phyloP scores from a whole-genome alignment of 2,797 vertebrate species.

The Brachymystax lenok region DNA sequence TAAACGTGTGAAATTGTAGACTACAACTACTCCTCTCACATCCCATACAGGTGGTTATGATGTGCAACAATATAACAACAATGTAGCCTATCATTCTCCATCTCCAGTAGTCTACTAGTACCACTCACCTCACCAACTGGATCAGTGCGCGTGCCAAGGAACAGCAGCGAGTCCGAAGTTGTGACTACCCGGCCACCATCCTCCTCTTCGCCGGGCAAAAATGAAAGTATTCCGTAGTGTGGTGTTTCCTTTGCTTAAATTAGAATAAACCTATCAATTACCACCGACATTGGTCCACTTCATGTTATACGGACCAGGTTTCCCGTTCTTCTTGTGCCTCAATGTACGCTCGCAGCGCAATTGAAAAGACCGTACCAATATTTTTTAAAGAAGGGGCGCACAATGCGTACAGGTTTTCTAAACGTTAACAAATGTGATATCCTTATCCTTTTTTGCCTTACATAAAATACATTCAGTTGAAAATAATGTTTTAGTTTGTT shows the following conservation, averaged over 20 bases:
- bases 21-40: not conserved
- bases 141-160: constrained; percentile 49
- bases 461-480: not conserved
- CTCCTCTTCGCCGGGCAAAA: constrained; percentile 27
- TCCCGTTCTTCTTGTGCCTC: constrained; percentile 22
- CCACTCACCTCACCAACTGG: constrained; percentile 56
- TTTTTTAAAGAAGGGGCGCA: constrained; percentile 37
- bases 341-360: constrained; percentile 33
- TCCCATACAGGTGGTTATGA: not conserved
- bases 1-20: not conserved
- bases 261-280: constrained; percentile 25
- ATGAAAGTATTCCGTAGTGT: constrained; percentile 26
- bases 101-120: not conserved
- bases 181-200: constrained; percentile 48
- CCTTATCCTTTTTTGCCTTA: not conserved
- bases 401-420: not conserved
- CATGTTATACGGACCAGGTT: constrained; percentile 1
- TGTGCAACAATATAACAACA: constrained; percentile 1
- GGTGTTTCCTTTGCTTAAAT: constrained; percentile 17
- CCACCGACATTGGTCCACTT: constrained; percentile 32
- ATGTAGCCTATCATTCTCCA: not conserved
- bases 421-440: not conserved
- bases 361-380: constrained; percentile 51
- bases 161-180: constrained; percentile 47
- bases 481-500: not conserved